These are phyloP conservation scores for Platichthys stellatus DNA, from an alignment of 2,113 vertebrate species.

Conservation along the genomic window DNA sequence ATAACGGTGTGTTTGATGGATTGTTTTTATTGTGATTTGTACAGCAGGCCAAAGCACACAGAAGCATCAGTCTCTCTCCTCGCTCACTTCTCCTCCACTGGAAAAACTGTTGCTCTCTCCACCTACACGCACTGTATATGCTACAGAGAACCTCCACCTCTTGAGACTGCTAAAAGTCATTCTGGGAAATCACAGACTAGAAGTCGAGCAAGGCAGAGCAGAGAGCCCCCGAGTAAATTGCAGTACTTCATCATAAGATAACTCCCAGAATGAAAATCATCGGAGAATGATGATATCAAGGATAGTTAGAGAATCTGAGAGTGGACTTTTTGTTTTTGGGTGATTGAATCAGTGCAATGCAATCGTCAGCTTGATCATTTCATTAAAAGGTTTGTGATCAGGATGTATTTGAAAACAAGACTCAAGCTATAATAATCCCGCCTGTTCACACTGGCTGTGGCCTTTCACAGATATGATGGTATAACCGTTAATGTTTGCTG, in stretches of 20 bases:
- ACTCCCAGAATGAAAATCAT: constrained; percentile 27
- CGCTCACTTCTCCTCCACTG: constrained; percentile 7
- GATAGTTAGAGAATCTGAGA: not conserved
- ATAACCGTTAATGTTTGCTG: too few relatives aligned
- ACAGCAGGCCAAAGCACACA: constrained; percentile 12
- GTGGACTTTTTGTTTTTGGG: not conserved
- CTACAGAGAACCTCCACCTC: constrained; percentile 37
- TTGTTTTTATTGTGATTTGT: constrained; percentile 31
- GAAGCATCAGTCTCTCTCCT: constrained; percentile 1
- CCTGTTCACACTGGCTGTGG: too few relatives aligned
- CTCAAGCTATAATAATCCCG: too few relatives aligned
- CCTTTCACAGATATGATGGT: too few relatives aligned
- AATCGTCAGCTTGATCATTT: not conserved
- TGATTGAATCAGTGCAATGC: not conserved
- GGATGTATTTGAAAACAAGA: too few relatives aligned
- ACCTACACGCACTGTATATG: constrained; percentile 33
- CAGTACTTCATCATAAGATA: constrained; percentile 25
- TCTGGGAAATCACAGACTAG: constrained; percentile 51
- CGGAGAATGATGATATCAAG: constrained; percentile 5
- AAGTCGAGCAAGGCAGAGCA: constrained; percentile 22
- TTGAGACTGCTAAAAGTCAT: constrained; percentile 43
- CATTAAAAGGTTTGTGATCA: not conserved
- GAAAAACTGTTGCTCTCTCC: constrained; percentile 42
- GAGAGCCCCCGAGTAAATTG: constrained; percentile 21
- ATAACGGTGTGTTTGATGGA: not conserved